Percentiles rank a stretch among this genome's conserved stretches.
Conservation (phyloP, 2,113 vertebrate genomes). For the Pagrus major region DNA sequence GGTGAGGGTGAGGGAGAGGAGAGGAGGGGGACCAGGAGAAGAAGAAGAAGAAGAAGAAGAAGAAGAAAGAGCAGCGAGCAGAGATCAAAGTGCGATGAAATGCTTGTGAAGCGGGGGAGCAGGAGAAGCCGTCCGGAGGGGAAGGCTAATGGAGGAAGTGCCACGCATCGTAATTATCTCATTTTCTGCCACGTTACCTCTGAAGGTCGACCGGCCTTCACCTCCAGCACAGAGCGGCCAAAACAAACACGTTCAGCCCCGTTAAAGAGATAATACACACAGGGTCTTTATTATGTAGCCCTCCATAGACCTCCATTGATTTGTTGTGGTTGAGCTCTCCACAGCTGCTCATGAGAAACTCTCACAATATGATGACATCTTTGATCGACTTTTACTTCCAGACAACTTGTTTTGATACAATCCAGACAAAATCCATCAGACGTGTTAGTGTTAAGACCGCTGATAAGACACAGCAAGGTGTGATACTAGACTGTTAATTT, state of each 20-base stretch:
- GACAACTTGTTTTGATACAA: background rate
- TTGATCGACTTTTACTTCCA: background rate
- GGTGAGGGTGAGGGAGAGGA: background rate
- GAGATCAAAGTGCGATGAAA: slow-evolving; percentile 38
- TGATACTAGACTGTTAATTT: background rate
- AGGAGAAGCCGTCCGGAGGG: slow-evolving; percentile 12
- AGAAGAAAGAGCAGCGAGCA: background rate
- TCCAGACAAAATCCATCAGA: background rate
- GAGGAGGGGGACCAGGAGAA: background rate
- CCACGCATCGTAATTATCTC: slow-evolving; percentile 59
- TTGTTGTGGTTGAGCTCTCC: background rate
- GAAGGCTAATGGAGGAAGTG: slow-evolving; percentile 17
- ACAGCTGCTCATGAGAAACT: background rate
- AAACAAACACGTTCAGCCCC: slow-evolving; percentile 23
- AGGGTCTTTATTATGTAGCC: background rate
- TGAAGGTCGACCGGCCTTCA: slow-evolving; percentile 60
- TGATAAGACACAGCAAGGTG: too few species aligned
- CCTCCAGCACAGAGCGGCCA: slow-evolving; percentile 17
- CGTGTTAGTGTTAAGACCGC: background rate
- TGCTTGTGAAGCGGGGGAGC: slow-evolving; percentile 39
- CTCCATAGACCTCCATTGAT: background rate
- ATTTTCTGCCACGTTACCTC: slow-evolving; percentile 54
- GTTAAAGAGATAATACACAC: background rate
- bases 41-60: background rate
- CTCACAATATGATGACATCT: background rate